phyloP scores from a whole-genome alignment of 2,797 vertebrate genomes.

The Karalla daura region DNA sequence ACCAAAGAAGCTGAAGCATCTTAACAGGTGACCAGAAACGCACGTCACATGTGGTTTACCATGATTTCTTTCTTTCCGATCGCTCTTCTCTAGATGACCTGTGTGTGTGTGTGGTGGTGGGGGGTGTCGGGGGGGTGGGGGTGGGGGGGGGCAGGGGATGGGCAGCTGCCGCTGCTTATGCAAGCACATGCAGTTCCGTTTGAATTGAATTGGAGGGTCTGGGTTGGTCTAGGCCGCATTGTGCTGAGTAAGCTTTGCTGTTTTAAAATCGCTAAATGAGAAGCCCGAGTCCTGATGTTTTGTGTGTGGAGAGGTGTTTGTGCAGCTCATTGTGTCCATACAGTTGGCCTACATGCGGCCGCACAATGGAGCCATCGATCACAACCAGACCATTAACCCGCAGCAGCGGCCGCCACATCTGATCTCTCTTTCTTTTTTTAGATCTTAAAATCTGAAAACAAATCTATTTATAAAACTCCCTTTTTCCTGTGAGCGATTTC shows the following conservation, averaged over 20 bases:
- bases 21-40: conserved; percentile 87
- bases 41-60: not conserved
- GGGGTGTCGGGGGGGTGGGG: too few relatives aligned
- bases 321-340: conserved; percentile 78
- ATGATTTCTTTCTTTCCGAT: too few relatives aligned
- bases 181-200: conserved; percentile 85
- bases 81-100: too few relatives aligned
- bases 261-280: conserved; percentile 82
- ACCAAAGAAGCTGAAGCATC: conserved; percentile 98
- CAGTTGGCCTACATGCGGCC: conserved; percentile 63
- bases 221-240: conserved; percentile 70
- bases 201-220: conserved; percentile 81
- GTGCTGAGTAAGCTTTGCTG: conserved; percentile 83
- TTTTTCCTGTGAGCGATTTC: not conserved
- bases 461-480: conserved; percentile 15
- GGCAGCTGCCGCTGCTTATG: conserved; percentile 81
- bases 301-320: conserved; percentile 77
- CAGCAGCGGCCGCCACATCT: not conserved
- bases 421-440: conserved; percentile 28
- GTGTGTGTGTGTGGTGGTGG: conserved; percentile 31
- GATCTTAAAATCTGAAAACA: too few relatives aligned
- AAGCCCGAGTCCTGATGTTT: conserved; percentile 75
- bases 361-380: conserved; percentile 62
- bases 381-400: conserved; percentile 29
- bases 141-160: conserved; percentile 45